Conservation (phyloP, 2,797 vertebrate species). For the Cynopterus sphinx region DNA sequence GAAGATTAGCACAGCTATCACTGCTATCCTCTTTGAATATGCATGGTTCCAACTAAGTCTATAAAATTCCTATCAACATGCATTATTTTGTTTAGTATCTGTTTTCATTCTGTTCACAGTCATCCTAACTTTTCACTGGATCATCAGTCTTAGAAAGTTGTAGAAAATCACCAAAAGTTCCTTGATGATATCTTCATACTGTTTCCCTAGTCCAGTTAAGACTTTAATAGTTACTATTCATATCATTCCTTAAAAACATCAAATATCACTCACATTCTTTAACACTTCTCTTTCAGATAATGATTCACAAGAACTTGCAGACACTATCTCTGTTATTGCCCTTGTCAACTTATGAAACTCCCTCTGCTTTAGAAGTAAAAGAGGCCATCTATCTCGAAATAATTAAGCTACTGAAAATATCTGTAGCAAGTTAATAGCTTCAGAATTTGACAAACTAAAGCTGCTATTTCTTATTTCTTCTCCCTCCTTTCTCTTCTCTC, state of each 20-base stretch:
- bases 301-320: conserved; percentile 88
- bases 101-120: not conserved
- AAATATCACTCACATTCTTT: conserved; percentile 87
- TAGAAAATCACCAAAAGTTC: not conserved
- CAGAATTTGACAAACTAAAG: not conserved
- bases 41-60: not conserved
- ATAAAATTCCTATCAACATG: not conserved
- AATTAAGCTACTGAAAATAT: not conserved
- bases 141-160: not conserved
- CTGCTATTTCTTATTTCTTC: not conserved
- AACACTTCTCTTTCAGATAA: conserved; percentile 83
- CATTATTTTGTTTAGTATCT: not conserved
- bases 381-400: not conserved
- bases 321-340: conserved; percentile 86
- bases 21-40: not conserved
- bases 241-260: conserved; percentile 86
- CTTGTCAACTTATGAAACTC: conserved; percentile 75
- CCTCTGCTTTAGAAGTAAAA: not conserved
- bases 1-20: not conserved
- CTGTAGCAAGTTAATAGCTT: not conserved
- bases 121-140: not conserved
- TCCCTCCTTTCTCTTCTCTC: not conserved
- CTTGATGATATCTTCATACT: not conserved
- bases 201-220: not conserved
- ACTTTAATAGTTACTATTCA: conserved; percentile 87